phyloP scores from a whole-genome alignment of 1,140 invertebrate genomes.

The Oppia nitens region DNA sequence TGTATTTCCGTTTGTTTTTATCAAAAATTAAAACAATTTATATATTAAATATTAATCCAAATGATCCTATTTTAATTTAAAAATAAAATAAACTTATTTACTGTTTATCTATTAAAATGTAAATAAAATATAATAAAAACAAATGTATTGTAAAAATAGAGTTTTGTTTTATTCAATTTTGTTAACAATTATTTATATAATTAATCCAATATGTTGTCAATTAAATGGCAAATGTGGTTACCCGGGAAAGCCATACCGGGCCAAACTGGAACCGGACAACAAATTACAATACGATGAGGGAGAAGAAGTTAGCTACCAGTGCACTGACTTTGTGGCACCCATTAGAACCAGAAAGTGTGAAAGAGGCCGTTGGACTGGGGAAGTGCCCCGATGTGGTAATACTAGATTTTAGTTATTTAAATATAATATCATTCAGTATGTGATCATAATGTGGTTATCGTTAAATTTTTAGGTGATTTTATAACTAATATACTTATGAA shows the following conservation, averaged over 20 bases:
- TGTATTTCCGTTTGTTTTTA: too few relatives aligned
- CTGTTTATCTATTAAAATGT: too few relatives aligned
- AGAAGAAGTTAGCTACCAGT: constrained; percentile 3
- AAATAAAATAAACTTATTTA: too few relatives aligned
- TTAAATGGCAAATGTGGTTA: constrained; percentile 8
- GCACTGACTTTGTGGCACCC: constrained; percentile 2
- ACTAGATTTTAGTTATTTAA: not conserved
- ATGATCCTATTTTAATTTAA: too few relatives aligned
- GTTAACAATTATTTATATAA: not conserved
- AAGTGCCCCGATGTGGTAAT: constrained; percentile 5
- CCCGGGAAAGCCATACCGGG: constrained; percentile 9
- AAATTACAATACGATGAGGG: constrained; percentile 4
- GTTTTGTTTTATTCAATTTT: too few relatives aligned
- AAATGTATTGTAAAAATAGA: too few relatives aligned
- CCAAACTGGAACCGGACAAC: constrained; percentile 4
- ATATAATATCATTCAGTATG: too few relatives aligned
- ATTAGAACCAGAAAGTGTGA: constrained; percentile 1
- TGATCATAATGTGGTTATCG: too few relatives aligned
- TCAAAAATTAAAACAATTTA: too few relatives aligned
- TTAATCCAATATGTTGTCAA: not conserved
- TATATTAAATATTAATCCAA: too few relatives aligned
- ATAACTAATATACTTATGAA: not conserved
- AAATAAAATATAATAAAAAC: too few relatives aligned
- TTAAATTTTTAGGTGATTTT: constrained; percentile 8
- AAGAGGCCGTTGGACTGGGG: constrained; percentile 5